A percentile compares a stretch with the other conserved stretches of the same genome.
Conservation (phyloP, 2,888 invertebrate species). For the Orthonevra nobilis region DNA sequence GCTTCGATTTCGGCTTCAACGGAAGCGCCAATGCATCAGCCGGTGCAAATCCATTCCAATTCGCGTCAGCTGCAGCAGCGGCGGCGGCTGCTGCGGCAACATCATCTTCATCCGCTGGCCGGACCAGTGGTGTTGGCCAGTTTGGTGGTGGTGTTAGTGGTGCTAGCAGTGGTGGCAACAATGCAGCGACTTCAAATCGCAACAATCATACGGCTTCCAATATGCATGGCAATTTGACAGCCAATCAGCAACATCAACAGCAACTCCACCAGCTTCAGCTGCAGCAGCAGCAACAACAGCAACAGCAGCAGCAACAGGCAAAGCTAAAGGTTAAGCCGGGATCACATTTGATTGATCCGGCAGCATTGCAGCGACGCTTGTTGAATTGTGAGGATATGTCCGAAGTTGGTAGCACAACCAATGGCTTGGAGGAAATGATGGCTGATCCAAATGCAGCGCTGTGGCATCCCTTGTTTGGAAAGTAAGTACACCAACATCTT, state of each 20-base stretch:
- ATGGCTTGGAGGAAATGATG: constrained; percentile 82
- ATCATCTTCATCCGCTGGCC: constrained; percentile 60
- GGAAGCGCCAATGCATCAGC: constrained; percentile 20
- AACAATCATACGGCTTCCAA: constrained; percentile 67
- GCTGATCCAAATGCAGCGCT: constrained; percentile 85
- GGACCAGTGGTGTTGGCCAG: constrained; percentile 59
- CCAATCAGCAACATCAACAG: constrained; percentile 71
- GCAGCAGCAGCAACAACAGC: constrained; percentile 74
- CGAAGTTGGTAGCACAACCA: constrained; percentile 85
- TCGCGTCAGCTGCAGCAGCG: constrained; percentile 59
- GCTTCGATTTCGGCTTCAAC: constrained; percentile 75
- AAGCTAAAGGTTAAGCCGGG: constrained; percentile 82
- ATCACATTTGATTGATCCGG: constrained; percentile 82
- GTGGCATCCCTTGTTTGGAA: constrained; percentile 93
- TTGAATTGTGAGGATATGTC: constrained; percentile 81
- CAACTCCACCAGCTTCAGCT: constrained; percentile 74
- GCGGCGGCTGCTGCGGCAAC: constrained; percentile 60
- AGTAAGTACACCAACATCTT: constrained; percentile 83
- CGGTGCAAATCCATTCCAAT: constrained; percentile 46
- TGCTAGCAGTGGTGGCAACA: constrained; percentile 22
- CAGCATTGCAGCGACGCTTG: constrained; percentile 80
- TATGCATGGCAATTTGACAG: constrained; percentile 48
- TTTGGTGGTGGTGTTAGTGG: constrained; percentile 20
- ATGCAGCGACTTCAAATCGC: constrained; percentile 62
- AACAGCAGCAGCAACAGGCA: constrained; percentile 75